Evolutionary conservation across 2,888 invertebrate species (phyloP).

Genomic region (Cataglyphis altisquamis): DNA sequence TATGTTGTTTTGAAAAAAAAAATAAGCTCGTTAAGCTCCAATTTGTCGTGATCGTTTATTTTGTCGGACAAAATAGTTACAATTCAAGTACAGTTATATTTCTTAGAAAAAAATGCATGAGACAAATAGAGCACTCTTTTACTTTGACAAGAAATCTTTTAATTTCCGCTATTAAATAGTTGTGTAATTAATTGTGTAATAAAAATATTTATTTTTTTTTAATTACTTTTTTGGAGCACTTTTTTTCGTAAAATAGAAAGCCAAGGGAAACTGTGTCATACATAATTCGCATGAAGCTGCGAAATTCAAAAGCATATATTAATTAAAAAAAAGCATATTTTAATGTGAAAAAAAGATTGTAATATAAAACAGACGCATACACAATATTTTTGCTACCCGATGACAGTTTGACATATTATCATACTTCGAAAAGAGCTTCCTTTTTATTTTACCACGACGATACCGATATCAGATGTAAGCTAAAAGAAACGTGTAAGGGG

Average conservation of each 20-base stretch:
- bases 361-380: background rate
- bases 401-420: conserved; percentile 12
- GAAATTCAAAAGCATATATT: background rate
- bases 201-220: background rate
- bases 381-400: background rate
- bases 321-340: background rate
- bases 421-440: background rate
- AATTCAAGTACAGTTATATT: conserved; percentile 8
- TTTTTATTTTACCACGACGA: conserved; percentile 8
- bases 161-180: background rate
- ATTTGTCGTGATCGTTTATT: conserved; percentile 13
- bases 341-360: background rate
- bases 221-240: background rate
- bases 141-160: background rate
- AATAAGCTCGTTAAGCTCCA: conserved; percentile 23
- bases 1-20: background rate
- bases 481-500: conserved; percentile 37
- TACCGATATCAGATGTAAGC: conserved; percentile 21
- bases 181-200: background rate
- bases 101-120: background rate
- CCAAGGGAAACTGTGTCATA: background rate
- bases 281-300: background rate
- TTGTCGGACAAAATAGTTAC: background rate
- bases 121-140: background rate
- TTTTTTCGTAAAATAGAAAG: background rate